phyloP scores from a whole-genome alignment of 2,797 vertebrate genomes.

The Thamnophis elegans region DNA sequence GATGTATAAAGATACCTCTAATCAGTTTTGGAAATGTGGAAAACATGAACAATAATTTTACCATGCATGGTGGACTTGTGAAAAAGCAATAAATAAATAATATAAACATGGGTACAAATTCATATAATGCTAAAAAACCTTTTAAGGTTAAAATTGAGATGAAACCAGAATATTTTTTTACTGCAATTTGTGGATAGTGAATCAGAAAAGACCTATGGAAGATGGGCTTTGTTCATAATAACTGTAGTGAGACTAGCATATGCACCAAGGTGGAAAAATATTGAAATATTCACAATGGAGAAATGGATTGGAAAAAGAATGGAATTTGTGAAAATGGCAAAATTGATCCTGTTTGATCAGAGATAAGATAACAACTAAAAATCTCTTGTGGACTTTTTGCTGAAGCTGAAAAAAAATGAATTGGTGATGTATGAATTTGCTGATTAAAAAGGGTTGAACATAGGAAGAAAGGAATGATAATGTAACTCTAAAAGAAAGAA shows the following conservation, averaged over 20 bases:
- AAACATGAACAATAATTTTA: neutral
- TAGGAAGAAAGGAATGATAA: neutral
- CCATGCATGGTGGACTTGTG: neutral
- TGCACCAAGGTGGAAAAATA: neutral
- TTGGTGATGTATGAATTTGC: neutral
- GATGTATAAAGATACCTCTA: neutral
- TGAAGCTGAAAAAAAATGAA: neutral
- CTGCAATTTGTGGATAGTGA: neutral
- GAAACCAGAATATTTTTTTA: neutral
- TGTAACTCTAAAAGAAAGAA: neutral
- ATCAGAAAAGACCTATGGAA: neutral
- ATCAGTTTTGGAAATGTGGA: neutral
- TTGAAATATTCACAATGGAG: neutral
- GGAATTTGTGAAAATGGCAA: neutral
- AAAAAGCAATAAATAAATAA: neutral
- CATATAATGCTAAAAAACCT: neutral
- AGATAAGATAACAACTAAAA: no score
- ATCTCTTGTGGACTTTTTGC: neutral
- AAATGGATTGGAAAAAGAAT: neutral
- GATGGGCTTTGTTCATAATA: neutral
- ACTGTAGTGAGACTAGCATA: neutral
- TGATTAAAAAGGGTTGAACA: neutral
- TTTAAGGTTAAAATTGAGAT: no score
- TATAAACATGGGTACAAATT: neutral
- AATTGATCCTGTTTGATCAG: no score